Evolutionary conservation across 2,797 vertebrate genomes (phyloP), one percentile per base, ranked within the genome.

Genomic region (Apogon talboti): DNA sequence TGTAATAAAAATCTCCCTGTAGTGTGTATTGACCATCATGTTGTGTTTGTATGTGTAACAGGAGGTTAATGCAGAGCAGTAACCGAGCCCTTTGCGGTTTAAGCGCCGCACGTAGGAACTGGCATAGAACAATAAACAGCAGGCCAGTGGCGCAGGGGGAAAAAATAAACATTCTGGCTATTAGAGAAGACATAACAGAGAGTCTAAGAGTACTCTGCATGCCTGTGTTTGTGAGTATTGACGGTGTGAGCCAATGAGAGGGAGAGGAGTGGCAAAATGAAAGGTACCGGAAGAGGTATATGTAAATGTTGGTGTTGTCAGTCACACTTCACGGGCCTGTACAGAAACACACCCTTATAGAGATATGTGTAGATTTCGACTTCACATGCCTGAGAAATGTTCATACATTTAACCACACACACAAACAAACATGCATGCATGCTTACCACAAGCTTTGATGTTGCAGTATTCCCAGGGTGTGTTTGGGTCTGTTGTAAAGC

Each of bases 391-490:
- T 55, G 46, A 55, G 6, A 45, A 38, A 64, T 50, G 16, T 33
- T 28, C 74, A 65, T 35, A 14, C 41, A 56, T 64, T 72, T 21
- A 71, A 73, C 42, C 66, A 73, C 37, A 67, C 71, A 78, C 33
- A 65, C 47, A 79, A 60, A 83, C 55, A 87, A 73, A 84, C 61
- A 73, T 5, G 11, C 30, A 66, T 5, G 15, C 35, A 67, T 67
- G 94, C 96, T 95, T 91, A 99, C 98, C 95, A 24, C 98, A 99
- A 68, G 86, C 94, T 95, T 95, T 97, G 95, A 99, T 96, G 94
- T 93, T 79, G 90, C 98, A 99, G 92, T 96, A 99, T 85, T 99
- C 98, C 98, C 98, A 99, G 40, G 89, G 92, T 73, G 92, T 96
- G 90, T 94, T 92, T 82, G 96, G 96, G 93, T 99, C 96, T 69